Evolutionary conservation across 2,888 invertebrate species (phyloP), one percentile per base, ranked within the genome.

Genomic region (Tridacna gigas): DNA sequence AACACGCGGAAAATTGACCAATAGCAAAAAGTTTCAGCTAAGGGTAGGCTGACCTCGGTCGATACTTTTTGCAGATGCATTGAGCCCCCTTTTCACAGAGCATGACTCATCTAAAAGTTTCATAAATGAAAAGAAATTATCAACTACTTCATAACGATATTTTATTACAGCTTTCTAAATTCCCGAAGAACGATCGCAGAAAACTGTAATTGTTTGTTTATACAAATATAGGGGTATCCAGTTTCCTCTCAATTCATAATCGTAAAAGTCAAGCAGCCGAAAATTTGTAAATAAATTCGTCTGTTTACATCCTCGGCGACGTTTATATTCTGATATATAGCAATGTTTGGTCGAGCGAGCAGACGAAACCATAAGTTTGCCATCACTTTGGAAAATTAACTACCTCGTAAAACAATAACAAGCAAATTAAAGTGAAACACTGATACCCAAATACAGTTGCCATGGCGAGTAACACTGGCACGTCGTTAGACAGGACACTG

Each of bases 301-400:
- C 60, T 77, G 84, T 84, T 84, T 84, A 79, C 74, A 37, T 79
- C 74, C 63, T 51, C 25, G 77, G 79, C 81, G 84, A 82, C 84
- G 82, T 74, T 66, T 79, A 48, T 84, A 74, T 79, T 79, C 81
- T 84, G 84, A 79, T 82, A 82, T 82, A 84, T 84, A 61, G 79
- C 60, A 75, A 45, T 84, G 84, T 84, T 84, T 82, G 77, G 63
- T 56, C 74, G 48, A 75, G 25, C 63, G 60, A 82, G 82, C 84
- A 84, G 82, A 84, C 84, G 81, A 81, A 77, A 84, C 76, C 80
- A 81, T 79, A 84, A 82, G 81, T 79, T 81, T 74, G 63, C 61
- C 79, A 76, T 77, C 79, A 73, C 78, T 84, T 84, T 76, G 82
- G 77, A 56, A 77, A 81, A 77, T 79, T 84, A 82, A 84, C 67